A percentile compares a stretch with the other conserved stretches of the same genome.
phyloP scores from a whole-genome alignment of 2,113 vertebrate genomes.

The Apteryx owenii region DNA sequence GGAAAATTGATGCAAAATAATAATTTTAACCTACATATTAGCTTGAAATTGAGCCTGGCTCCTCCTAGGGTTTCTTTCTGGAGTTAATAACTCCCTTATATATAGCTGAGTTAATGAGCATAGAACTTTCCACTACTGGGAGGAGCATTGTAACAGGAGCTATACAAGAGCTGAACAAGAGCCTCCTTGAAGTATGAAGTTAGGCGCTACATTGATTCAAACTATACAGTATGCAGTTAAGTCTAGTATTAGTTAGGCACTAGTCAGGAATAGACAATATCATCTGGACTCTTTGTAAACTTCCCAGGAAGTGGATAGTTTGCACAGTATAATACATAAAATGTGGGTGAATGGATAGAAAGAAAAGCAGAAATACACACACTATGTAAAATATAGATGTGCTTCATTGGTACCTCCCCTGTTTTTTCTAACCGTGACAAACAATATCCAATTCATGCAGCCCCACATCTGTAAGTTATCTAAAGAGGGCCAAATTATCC shows the following conservation, averaged over 20 bases:
- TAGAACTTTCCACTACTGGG: background rate
- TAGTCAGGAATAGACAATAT: background rate
- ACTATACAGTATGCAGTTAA: background rate
- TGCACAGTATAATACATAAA: background rate
- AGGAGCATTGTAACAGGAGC: background rate
- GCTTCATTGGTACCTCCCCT: background rate
- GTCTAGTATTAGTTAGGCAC: background rate
- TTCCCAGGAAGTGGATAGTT: background rate
- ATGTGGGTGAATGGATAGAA: background rate
- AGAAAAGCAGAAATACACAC: background rate
- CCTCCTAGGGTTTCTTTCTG: background rate
- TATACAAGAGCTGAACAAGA: background rate
- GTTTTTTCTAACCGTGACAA: background rate
- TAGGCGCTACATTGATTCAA: background rate
- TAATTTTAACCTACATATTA: background rate
- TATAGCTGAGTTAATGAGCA: background rate
- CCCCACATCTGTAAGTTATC: background rate
- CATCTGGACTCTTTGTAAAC: background rate
- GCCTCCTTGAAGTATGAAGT: background rate
- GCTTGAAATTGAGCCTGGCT: background rate
- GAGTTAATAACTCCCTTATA: background rate
- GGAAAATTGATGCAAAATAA: background rate
- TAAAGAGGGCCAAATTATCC: background rate
- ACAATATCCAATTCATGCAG: background rate
- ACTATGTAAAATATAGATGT: rapidly evolving